Conservation (phyloP, 2,113 vertebrate genomes). For the Enhydra lutris region DNA sequence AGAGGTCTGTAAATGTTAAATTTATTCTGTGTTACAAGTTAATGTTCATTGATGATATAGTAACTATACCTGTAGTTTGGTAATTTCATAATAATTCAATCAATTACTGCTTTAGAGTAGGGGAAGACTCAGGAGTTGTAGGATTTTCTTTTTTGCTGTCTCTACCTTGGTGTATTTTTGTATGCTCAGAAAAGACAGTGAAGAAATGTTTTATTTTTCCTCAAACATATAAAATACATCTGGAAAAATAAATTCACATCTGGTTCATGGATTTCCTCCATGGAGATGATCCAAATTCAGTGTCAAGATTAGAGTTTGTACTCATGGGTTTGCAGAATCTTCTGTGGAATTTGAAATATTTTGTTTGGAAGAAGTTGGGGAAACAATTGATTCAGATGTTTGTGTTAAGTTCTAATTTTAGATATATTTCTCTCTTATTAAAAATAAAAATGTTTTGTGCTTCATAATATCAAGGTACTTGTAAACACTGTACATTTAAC, state of each 20-base stretch:
- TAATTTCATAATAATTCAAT: slow-evolving; percentile 24
- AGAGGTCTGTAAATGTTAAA: neutral
- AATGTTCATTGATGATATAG: neutral
- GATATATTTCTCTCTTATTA: slow-evolving; percentile 78
- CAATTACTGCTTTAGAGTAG: neutral
- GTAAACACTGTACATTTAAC: slow-evolving; percentile 57
- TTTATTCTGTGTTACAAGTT: neutral
- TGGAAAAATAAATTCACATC: slow-evolving; percentile 84
- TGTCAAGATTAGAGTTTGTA: slow-evolving; percentile 82
- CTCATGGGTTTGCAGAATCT: slow-evolving; percentile 83
- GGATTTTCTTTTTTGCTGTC: slow-evolving; percentile 43
- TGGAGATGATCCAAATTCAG: slow-evolving; percentile 84
- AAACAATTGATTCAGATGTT: slow-evolving; percentile 85
- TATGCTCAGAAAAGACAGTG: slow-evolving; percentile 33
- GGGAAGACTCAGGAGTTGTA: slow-evolving; percentile 18
- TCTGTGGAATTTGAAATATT: slow-evolving; percentile 85
- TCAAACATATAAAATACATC: slow-evolving; percentile 77
- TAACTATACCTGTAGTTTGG: neutral
- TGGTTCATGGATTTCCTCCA: slow-evolving; percentile 84
- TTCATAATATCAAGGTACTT: slow-evolving; percentile 74
- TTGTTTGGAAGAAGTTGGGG: slow-evolving; percentile 81
- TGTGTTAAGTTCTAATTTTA: slow-evolving; percentile 84
- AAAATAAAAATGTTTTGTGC: slow-evolving; percentile 75
- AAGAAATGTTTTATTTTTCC: slow-evolving; percentile 67
- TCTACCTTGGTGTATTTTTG: slow-evolving; percentile 46